Evolutionary conservation across 2,797 vertebrate genomes (phyloP), one percentile per base, ranked within the genome.

Genomic region (Cirrhinus mrigala): DNA sequence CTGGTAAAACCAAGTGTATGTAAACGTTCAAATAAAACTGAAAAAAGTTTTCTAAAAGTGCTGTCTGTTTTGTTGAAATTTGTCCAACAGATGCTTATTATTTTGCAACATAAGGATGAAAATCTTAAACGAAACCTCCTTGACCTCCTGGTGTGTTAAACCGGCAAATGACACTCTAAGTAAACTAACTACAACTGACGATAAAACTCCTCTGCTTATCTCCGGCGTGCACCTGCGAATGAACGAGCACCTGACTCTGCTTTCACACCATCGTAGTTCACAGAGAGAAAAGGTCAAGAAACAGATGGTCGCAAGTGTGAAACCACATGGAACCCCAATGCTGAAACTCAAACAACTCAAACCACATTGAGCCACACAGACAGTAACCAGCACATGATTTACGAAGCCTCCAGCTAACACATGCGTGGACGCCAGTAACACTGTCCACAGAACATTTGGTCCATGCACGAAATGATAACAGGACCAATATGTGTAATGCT

Each of bases 271-370:
- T 22, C 54, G 14, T 15, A 44, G 82, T 79, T 84, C 77, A 85
- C 60, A 52, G 33, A 79, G 80, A 75, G 81, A 85, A 79, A 85
- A 86, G 75, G 85, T 85, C 88, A 88, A 37, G 24, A 56, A 73
- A 62, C 86, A 89, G 84, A 86, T 89, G 88, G 79, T 81, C 22
- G 10, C 11, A 52, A 64, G 74, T 62, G 83, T 79, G 83, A 86
- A 85, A 75, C 70, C 75, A 86, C 70, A 46, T 40, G 64, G 80
- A 87, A 79, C 37, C 58, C 29, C 54, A 86, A 74, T 27, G 62
- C 46, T 52, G 62, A 69, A 85, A 86, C 81, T 86, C 69, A 40
- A 83, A 82, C 29, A 66, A 50, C 24, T 79, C 70, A 56, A 82
- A 71, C 52, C 50, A n/a, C n/a, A 54, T 5, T 80, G 83, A 81